phyloP scores from a whole-genome alignment of 2,113 vertebrate genomes.

The Gadus macrocephalus region DNA sequence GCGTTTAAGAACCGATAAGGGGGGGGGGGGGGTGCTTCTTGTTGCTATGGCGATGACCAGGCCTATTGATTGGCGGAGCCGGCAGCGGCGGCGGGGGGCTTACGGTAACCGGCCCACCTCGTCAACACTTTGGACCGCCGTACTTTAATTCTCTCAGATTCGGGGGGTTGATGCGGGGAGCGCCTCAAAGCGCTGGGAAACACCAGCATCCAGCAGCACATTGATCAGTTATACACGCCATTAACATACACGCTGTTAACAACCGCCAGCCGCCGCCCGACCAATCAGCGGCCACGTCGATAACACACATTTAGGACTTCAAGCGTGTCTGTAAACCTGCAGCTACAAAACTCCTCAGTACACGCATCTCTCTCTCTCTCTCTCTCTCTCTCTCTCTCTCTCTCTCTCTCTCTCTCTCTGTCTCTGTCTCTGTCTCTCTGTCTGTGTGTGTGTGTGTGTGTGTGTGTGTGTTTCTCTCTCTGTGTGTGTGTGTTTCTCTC shows the following conservation, averaged over 20 bases:
- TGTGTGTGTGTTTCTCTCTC: too few relatives aligned
- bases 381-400: constrained; percentile 17
- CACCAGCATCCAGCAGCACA: constrained; percentile 55
- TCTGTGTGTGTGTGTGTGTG: too few relatives aligned
- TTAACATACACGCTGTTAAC: constrained; percentile 78
- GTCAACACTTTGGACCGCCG: constrained; percentile 42
- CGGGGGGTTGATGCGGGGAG: constrained; percentile 59
- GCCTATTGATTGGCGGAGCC: constrained; percentile 7
- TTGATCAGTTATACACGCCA: constrained; percentile 75
- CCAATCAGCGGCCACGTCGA: constrained; percentile 45
- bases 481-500: not conserved
- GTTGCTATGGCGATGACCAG: constrained; percentile 1
- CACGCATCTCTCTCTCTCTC: constrained; percentile 29
- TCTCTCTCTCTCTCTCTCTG: constrained; percentile 18
- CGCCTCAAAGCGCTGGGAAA: constrained; percentile 72
- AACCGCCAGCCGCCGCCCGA: constrained; percentile 35
- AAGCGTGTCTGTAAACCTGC: constrained; percentile 63
- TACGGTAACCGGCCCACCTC: constrained; percentile 21
- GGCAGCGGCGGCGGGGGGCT: constrained; percentile 17
- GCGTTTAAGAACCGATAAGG: too few relatives aligned
- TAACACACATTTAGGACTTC: constrained; percentile 63
- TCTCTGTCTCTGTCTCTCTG: not conserved
- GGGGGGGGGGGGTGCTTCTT: not conserved
- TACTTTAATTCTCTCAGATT: constrained; percentile 68
- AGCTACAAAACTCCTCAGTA: constrained; percentile 39